Percentiles rank a stretch among this genome's conserved stretches.
These are phyloP conservation scores for Meteorus sp. DNA, from an alignment of 1,140 invertebrate species.

Conservation along the genomic window DNA sequence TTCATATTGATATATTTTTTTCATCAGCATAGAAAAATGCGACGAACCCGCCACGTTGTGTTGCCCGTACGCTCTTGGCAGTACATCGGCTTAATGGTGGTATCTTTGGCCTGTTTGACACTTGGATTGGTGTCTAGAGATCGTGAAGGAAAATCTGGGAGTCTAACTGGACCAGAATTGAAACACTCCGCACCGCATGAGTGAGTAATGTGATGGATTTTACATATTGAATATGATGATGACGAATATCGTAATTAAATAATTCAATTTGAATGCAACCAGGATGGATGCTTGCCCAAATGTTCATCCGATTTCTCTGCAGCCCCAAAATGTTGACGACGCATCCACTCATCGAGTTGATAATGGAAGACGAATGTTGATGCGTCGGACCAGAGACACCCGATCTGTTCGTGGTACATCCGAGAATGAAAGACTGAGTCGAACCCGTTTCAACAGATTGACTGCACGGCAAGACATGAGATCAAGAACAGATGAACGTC, in stretches of 20 bases:
- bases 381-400: not conserved
- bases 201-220: conserved; percentile 31
- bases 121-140: conserved; percentile 48
- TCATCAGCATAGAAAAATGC: conserved; percentile 45
- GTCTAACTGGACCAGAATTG: conserved; percentile 48
- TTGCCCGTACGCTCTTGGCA: conserved; percentile 52
- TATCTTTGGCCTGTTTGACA: conserved; percentile 51
- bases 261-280: conserved; percentile 17
- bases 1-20: no score
- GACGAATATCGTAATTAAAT: conserved; percentile 8
- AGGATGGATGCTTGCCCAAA: conserved; percentile 51
- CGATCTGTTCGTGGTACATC: not conserved
- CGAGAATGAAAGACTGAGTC: conserved; percentile 27
- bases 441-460: not conserved
- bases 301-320: conserved; percentile 26
- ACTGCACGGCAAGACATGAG: no score
- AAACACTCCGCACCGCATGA: conserved; percentile 48
- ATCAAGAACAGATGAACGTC: not conserved
- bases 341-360: not conserved
- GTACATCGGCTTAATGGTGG: conserved; percentile 48
- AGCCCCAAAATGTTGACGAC: conserved; percentile 17
- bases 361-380: not conserved
- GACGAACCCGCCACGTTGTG: conserved; percentile 46
- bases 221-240: not conserved
- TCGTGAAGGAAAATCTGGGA: conserved; percentile 49